Evolutionary conservation across 2,797 vertebrate genomes (phyloP), one percentile per base, ranked within the genome.

Genomic region (Chelon labrosus): DNA sequence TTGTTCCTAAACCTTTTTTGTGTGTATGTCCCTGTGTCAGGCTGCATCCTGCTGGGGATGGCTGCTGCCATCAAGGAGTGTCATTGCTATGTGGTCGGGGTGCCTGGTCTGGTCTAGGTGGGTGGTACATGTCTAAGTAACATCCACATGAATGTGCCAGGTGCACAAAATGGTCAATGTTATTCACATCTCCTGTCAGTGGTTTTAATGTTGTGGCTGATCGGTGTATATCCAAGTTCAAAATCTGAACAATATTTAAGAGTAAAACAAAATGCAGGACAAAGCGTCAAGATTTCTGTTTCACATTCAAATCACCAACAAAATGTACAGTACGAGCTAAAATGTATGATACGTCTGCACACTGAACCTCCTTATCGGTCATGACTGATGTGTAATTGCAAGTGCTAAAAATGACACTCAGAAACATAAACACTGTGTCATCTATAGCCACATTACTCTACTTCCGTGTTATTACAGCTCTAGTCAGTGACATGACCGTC

Each of bases 381-480:
- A 25, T 59, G 67, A 72, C 52, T 42, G 31, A 52, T 50, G 68
- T 5, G 68, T 74, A 72, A 71, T 51, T 17, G 44, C n/a, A 60
- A 49, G 35, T 65, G 74, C 8, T 14, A 60, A 38, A 79, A 65
- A 66, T 65, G 52, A 13, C 46, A 39, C 47, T 56, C 50, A 53
- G 35, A 49, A 57, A 49, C 46, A 50, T 39, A 51, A 68, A 67
- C 19, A 35, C 7, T 47, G 27, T 51, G 64, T 60, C 53, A 65
- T 8, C 3, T 57, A 56, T 52, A 84, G 44, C 14, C 42, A 0
- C 1, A 52, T 16, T 12, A 75, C 35, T 60, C 57, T 10, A 25
- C 49, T 78, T 31, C 44, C 6, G 16, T 39, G 12, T 59, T 49
- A 17, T 65, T 50, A 44, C 16, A 59, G 47, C 37, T 71, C 16